phyloP scores from a whole-genome alignment of 2,797 vertebrate genomes.

The Megalops cyprinoides region DNA sequence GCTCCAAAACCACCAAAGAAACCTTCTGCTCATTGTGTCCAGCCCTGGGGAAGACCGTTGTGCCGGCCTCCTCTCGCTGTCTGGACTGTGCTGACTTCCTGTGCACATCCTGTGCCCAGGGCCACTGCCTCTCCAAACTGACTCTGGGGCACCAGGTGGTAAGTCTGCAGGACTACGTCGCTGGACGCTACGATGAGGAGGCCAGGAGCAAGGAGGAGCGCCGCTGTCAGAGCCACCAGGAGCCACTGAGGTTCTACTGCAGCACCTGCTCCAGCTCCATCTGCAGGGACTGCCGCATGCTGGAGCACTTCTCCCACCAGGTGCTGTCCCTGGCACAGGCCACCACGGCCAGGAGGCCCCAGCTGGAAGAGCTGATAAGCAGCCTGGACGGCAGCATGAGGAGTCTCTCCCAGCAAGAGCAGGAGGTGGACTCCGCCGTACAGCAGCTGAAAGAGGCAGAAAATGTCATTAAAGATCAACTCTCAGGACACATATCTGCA shows the following conservation, averaged over 20 bases:
- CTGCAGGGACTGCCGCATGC: constrained; percentile 41
- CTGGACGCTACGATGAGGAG: constrained; percentile 37
- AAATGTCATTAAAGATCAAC: constrained; percentile 21
- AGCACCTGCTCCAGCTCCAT: constrained; percentile 37
- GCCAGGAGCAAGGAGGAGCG: constrained; percentile 29
- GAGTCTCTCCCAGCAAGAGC: constrained; percentile 36
- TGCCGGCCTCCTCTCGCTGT: constrained; percentile 25
- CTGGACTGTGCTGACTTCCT: constrained; percentile 41
- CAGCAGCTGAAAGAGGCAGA: constrained; percentile 31
- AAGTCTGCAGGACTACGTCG: constrained; percentile 25
- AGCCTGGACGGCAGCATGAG: constrained; percentile 35
- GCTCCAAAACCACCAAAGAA: constrained; percentile 33
- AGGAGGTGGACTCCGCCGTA: constrained; percentile 31
- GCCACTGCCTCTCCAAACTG: constrained; percentile 34
- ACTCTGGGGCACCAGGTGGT: constrained; percentile 36
- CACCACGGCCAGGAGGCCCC: constrained; percentile 25
- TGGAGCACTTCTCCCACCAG: constrained; percentile 40
- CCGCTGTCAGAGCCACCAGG: constrained; percentile 35
- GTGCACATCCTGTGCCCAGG: constrained; percentile 34
- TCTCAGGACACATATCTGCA: constrained; percentile 36
- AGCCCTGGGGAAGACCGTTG: not conserved
- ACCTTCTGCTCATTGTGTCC: constrained; percentile 34
- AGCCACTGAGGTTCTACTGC: constrained; percentile 34
- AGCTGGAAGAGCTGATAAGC: constrained; percentile 39
- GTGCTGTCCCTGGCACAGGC: constrained; percentile 38